Evolutionary conservation across 1,140 invertebrate species (phyloP).

Genomic region (Ips nitidus): DNA sequence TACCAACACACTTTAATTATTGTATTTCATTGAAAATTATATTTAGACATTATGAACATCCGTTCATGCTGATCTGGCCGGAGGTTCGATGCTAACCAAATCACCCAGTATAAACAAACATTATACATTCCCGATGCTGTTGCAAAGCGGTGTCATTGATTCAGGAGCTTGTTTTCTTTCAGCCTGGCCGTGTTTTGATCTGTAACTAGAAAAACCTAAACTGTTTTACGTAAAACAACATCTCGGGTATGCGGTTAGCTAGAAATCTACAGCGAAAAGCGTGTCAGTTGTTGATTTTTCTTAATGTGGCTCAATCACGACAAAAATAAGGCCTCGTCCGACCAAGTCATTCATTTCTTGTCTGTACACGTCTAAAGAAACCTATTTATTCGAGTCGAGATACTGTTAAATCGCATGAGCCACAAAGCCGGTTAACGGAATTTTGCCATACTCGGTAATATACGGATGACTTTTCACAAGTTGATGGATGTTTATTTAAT

Average conservation of each 20-base stretch:
- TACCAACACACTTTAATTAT: too few relatives aligned
- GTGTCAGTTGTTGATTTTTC: too few relatives aligned
- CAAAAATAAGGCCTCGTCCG: too few relatives aligned
- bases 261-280: too few relatives aligned
- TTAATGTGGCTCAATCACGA: too few relatives aligned
- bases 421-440: neutral
- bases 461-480: neutral
- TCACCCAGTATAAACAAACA: constrained; percentile 19
- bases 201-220: neutral
- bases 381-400: neutral
- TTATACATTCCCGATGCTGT: neutral
- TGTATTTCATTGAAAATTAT: too few relatives aligned
- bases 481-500: constrained; percentile 2
- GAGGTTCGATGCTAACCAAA: constrained; percentile 8
- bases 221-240: too few relatives aligned
- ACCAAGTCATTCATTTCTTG: too few relatives aligned
- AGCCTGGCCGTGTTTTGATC: neutral
- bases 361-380: neutral
- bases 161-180: constrained; percentile 11
- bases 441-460: neutral
- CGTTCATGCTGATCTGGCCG: neutral
- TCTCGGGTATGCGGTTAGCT: too few relatives aligned
- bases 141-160: neutral
- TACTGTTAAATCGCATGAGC: neutral
- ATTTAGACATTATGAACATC: neutral